phyloP scores from a whole-genome alignment of 2,113 vertebrate species.

The Syrmaticus mikado region DNA sequence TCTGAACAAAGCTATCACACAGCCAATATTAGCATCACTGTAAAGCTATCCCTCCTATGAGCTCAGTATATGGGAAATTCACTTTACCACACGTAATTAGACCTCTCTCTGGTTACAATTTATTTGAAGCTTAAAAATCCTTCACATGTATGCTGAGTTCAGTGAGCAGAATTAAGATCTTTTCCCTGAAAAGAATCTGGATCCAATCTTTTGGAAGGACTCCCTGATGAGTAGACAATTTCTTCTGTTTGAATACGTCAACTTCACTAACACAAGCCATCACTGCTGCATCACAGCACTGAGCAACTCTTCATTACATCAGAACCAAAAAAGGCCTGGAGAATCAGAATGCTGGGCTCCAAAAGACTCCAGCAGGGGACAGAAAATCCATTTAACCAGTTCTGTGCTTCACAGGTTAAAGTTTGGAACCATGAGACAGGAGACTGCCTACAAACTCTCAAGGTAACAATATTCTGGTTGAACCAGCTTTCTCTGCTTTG shows the following conservation, averaged over 20 bases:
- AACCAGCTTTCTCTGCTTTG: not conserved
- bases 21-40: not conserved
- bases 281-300: not conserved
- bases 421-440: not conserved
- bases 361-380: not conserved
- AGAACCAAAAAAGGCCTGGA: slow-evolving; percentile 48
- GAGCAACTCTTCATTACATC: not conserved
- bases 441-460: not conserved
- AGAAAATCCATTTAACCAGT: not conserved
- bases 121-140: not conserved
- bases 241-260: not conserved
- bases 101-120: not conserved
- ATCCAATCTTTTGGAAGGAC: slow-evolving; percentile 2
- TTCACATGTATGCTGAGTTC: not conserved
- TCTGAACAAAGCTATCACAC: not conserved
- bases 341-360: fast-evolving
- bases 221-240: not conserved
- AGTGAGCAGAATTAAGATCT: not conserved
- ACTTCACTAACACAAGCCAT: slow-evolving; percentile 14
- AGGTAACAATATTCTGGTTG: not conserved
- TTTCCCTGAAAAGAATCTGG: slow-evolving; percentile 34
- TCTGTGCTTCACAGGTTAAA: slow-evolving; percentile 1
- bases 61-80: not conserved
- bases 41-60: not conserved
- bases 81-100: fast-evolving